These are phyloP conservation scores for Trachythela sp. DNA, from an alignment of 64 coral and sea anemone genomes.

Conservation along the genomic window DNA sequence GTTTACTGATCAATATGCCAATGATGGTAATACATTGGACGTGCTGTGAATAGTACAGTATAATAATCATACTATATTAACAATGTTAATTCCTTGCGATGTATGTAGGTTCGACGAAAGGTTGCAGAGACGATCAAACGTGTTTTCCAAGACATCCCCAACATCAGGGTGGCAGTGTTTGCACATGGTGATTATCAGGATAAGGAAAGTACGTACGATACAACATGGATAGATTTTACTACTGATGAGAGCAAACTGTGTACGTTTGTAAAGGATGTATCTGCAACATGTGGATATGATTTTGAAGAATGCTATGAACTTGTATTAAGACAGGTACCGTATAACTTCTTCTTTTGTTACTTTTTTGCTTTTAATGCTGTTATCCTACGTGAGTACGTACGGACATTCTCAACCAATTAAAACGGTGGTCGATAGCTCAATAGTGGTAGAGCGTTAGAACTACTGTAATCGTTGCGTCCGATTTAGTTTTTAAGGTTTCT, in stretches of 20 bases:
- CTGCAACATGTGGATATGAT: slow-evolving; percentile 80
- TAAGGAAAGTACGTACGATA: slow-evolving; percentile 71
- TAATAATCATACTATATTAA: no score
- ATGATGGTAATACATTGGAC: no score
- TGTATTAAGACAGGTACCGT: slow-evolving; percentile 79
- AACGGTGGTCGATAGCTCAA: no score
- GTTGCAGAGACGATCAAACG: slow-evolving; percentile 79
- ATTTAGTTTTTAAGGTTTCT: no score
- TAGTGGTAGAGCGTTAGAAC: no score
- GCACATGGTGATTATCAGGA: slow-evolving; percentile 95
- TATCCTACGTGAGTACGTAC: not conserved
- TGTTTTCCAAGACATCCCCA: slow-evolving; percentile 66
- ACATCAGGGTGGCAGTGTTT: slow-evolving; percentile 85
- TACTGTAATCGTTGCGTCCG: no score
- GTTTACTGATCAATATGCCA: no score
- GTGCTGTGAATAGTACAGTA: no score
- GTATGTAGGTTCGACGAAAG: slow-evolving; percentile 69
- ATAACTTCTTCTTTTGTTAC: not conserved
- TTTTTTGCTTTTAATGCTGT: not conserved
- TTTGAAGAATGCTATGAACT: slow-evolving; percentile 98
- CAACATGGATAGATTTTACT: slow-evolving; percentile 87
- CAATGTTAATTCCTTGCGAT: no score
- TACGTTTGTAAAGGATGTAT: slow-evolving; percentile 85
- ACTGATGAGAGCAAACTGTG: slow-evolving; percentile 80
- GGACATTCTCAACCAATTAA: no score